Conservation (phyloP, 2,113 vertebrate species). For the Speoplatyrhinus poulsoni region DNA sequence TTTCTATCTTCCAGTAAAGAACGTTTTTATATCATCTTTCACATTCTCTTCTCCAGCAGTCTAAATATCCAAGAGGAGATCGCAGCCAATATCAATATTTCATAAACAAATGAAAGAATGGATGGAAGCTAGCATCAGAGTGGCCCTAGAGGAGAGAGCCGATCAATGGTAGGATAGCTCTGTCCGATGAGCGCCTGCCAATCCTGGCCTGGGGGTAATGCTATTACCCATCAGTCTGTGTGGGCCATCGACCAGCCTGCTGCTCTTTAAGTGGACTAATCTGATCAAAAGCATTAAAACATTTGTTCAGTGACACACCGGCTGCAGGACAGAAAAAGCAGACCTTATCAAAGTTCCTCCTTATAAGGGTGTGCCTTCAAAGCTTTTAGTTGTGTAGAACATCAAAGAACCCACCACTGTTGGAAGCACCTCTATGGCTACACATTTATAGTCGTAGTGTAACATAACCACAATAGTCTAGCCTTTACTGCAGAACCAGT, state of each 20-base stretch:
- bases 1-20: slow-evolving; percentile 11
- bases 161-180: slow-evolving; percentile 69
- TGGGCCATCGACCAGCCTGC: slow-evolving; percentile 72
- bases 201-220: slow-evolving; percentile 64
- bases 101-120: slow-evolving; percentile 73
- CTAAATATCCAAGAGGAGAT: slow-evolving; percentile 46
- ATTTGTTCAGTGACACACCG: slow-evolving; percentile 75
- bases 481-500: no score
- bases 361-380: no score
- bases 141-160: slow-evolving; percentile 40
- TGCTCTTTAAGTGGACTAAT: slow-evolving; percentile 72
- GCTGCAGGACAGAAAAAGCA: slow-evolving; percentile 38
- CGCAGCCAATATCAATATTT: slow-evolving; percentile 80
- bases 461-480: no score
- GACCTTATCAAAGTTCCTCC: no score
- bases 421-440: no score
- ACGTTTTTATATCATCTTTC: neutral
- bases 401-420: no score
- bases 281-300: slow-evolving; percentile 78
- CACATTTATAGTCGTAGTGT: no score
- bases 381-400: no score
- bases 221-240: slow-evolving; percentile 73
- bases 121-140: slow-evolving; percentile 58
- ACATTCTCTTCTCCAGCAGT: slow-evolving; percentile 17
- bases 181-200: slow-evolving; percentile 55